Base-by-base conservation (phyloP, 1,140 invertebrate species). In the Trachelipus rathkii region DNA sequence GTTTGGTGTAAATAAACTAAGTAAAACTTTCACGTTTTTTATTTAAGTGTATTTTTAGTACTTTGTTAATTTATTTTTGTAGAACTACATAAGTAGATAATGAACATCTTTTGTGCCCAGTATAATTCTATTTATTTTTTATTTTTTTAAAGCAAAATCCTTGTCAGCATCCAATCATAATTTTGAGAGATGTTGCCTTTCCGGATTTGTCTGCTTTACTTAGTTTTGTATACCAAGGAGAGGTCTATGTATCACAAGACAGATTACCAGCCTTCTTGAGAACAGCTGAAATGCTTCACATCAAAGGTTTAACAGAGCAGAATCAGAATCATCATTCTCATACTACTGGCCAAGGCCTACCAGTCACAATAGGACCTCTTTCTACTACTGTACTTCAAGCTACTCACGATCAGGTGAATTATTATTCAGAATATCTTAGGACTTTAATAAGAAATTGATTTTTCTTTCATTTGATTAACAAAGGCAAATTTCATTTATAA, bases 191-290 rank as follows among this genome's bases (percentile, higher is more conserved):
- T 81, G 86, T 88, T 24, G 83, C 79, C 70, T 84, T 84, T 80
- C 74, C 82, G 21, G 87, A 88, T 83, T 84, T 88, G 76, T 83
- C 86, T 74, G 84, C 86, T 44, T 82, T 88, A 44, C 83, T 88
- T 15, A 84, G 84, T 73, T 88, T 88, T 79, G 88, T 88, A 84
- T 88, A 88, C 80, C 84, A 85, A 78, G 87, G 87, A 67, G 89
- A 91, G 85, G 90, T 91, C 11, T 90, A 90, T 78, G 89, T 91
- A 4, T 87, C 88, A 75, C 89, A 90, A 82, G 89, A 90, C 77
- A 87, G 89, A 77, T 83, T 91, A 45, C 85, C 87, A 9, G 88
- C 88, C 79, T 89, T 90, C 82, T 84, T 91, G 72, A 88, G 88
- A 72, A 90, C 89, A 24, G 90, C 89, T 66, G 89, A 90, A 81